These are phyloP conservation scores for Plecturocebus donacophilus DNA, from an alignment of 2,113 vertebrate genomes.

Conservation along the genomic window DNA sequence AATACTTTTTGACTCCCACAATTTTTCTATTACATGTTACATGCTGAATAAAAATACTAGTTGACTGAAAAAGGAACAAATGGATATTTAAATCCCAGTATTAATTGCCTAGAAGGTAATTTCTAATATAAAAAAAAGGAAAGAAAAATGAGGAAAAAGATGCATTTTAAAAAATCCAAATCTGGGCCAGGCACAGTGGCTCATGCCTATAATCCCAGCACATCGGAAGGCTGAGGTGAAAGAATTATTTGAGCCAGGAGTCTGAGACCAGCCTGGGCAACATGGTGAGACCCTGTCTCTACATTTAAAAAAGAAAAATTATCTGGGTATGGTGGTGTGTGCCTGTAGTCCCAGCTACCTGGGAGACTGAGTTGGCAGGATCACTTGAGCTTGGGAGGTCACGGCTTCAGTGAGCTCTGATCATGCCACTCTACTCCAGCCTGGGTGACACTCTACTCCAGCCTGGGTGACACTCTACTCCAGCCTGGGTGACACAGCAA, in stretches of 20 bases:
- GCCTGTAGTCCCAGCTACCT: neutral
- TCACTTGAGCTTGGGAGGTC: neutral
- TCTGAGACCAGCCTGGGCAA: neutral
- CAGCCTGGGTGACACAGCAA: neutral
- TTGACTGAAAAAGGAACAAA: neutral
- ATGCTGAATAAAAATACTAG: neutral
- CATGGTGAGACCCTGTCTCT: neutral
- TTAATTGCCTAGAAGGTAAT: neutral
- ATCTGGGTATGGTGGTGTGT: neutral
- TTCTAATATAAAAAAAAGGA: neutral
- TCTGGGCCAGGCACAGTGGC: too few species aligned
- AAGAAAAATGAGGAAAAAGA: neutral
- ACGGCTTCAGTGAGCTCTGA: neutral
- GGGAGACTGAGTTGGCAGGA: neutral
- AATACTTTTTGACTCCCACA: neutral
- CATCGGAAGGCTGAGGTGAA: neutral
- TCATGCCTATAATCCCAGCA: neutral
- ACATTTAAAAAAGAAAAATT: neutral
- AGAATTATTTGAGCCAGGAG: neutral
- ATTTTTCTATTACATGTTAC: neutral
- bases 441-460: neutral
- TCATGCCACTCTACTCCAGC: neutral
- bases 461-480: neutral
- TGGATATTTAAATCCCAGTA: neutral
- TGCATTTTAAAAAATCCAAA: too few species aligned